Conservation (phyloP, 1,140 invertebrate genomes). For the Batillaria attramentaria region DNA sequence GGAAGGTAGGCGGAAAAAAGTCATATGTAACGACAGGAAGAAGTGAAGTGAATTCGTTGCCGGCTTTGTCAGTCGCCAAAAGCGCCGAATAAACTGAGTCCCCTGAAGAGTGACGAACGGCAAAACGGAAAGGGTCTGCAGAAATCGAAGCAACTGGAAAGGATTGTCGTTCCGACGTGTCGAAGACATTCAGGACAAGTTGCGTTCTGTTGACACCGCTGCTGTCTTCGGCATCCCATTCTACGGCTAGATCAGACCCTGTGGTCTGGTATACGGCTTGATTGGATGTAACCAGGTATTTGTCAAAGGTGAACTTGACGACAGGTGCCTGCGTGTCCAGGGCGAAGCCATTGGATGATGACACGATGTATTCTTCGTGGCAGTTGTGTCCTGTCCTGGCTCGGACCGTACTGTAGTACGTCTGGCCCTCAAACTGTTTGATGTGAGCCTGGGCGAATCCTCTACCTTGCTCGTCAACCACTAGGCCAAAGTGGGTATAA, state of each 20-base stretch:
- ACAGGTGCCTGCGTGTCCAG: constrained; percentile 39
- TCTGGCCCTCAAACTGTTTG: constrained; percentile 41
- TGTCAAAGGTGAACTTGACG: constrained; percentile 24
- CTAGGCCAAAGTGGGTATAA: constrained; percentile 48
- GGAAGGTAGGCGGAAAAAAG: not conserved
- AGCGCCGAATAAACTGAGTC: not conserved
- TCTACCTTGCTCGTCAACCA: constrained; percentile 36
- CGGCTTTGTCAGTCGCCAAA: constrained; percentile 8
- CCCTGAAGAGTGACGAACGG: constrained; percentile 4
- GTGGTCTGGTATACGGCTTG: constrained; percentile 21
- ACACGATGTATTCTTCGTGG: constrained; percentile 48
- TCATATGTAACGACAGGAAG: constrained; percentile 5
- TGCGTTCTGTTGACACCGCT: not conserved
- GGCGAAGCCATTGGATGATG: constrained; percentile 47
- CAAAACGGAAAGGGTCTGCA: not conserved
- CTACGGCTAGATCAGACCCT: not conserved
- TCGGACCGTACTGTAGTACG: constrained; percentile 46
- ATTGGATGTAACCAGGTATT: not conserved
- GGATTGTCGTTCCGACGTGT: too few species aligned
- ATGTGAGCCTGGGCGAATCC: constrained; percentile 46
- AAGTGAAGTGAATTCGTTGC: not conserved
- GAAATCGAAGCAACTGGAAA: not conserved
- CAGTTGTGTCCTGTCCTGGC: constrained; percentile 50
- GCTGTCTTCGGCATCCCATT: constrained; percentile 3
- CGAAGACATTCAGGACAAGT: not conserved